Evolutionary conservation across 2,797 vertebrate genomes (phyloP), one percentile per base, ranked within the genome.

Genomic region (Crenuchus spilurus): DNA sequence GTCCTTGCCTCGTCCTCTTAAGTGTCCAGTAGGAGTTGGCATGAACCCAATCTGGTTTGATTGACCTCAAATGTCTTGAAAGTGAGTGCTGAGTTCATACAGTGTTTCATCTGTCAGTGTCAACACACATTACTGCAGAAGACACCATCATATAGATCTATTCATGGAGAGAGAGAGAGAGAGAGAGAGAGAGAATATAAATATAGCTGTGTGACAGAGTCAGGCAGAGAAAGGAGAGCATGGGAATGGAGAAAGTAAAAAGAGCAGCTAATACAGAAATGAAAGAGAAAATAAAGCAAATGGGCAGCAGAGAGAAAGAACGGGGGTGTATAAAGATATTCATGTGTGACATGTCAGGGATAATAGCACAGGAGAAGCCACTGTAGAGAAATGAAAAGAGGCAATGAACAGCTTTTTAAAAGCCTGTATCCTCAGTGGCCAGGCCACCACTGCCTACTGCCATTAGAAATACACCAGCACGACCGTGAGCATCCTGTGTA

Each of bases 301-400:
- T 35, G 41, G 48, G 48, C 22, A 20, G 22, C 22, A 7, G 42
- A 37, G 55, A 11, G 6, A 11, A 13, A 35, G 18, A 4, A 18
- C n/a, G n/a, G n/a, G 24, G 54, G n/a, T 16, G 51, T 16, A 54
- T 28, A 51, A 26, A 24, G 24, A 52, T 52, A 18, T 35, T 5
- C 41, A 70, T 6, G 41, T 42, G 41, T 70, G 54, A 35, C 4
- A 48, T 70, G 41, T 49, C 68, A 62, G 33, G 69, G 58, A 71
- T 71, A 52, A 62, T 62, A 62, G 33, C 33, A 6, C 9, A 11
- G 54, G 18, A 46, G 26, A 44, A 49, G 18, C 18, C 6, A 42
- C 52, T 6, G 26, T 20, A 11, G 28, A 49, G 42, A 58, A 20
- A 1, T 37, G 31, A 61, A 35, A 71, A 60, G 44, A 48, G 41